Percentiles rank a stretch among this genome's conserved stretches.
Conservation (phyloP, 53 echinoderm and acorn worm species). For the Actinopyga echinites region DNA sequence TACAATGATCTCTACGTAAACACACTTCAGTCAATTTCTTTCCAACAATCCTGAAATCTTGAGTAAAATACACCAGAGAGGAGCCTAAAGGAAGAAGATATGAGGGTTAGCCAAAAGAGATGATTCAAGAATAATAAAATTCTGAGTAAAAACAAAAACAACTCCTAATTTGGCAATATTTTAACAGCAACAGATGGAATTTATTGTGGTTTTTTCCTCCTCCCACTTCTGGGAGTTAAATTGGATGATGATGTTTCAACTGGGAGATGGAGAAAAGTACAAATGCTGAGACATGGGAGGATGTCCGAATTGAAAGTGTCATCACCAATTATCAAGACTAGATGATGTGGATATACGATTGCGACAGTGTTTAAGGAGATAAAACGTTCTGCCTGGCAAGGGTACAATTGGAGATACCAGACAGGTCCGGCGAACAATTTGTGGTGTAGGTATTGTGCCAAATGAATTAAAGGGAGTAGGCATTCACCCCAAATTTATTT, state of each 20-base stretch:
- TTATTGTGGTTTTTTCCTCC: constrained; percentile 21
- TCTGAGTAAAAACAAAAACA: neutral
- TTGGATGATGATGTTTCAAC: constrained; percentile 9
- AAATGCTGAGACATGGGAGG: neutral
- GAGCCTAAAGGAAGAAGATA: neutral
- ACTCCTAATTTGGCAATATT: neutral
- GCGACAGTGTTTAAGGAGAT: neutral
- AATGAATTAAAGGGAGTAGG: too few relatives aligned
- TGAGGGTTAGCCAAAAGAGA: neutral
- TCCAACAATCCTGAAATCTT: too few relatives aligned
- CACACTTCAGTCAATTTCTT: too few relatives aligned
- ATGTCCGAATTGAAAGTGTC: neutral
- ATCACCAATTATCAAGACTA: too few relatives aligned
- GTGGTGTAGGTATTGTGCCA: too few relatives aligned
- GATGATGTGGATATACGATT: neutral
- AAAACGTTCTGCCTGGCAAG: neutral
- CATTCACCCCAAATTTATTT: too few relatives aligned
- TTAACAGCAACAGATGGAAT: constrained; percentile 4
- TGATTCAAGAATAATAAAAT: neutral
- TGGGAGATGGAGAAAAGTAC: neutral
- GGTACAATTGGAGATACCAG: too few relatives aligned
- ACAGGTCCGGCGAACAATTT: too few relatives aligned
- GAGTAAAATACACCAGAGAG: neutral
- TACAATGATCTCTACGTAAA: too few relatives aligned
- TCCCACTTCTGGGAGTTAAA: neutral